Evolutionary conservation across 2,888 invertebrate genomes (phyloP), one percentile per base, ranked within the genome.

Genomic region (Drosophila hawaiiensis): DNA sequence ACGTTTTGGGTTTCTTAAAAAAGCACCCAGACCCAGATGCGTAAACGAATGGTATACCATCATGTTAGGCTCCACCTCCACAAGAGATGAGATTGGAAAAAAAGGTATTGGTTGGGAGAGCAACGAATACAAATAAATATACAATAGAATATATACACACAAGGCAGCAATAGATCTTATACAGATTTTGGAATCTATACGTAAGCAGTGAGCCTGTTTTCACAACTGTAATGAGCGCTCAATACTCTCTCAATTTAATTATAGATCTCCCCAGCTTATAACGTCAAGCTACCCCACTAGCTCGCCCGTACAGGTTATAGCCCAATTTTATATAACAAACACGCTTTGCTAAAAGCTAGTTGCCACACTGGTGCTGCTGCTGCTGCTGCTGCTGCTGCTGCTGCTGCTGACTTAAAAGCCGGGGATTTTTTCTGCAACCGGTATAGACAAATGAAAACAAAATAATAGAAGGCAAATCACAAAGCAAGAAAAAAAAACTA

Each of bases 371-470:
- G 61, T 77, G 72, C 63, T 80, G 70, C 75, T 41, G 43, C 52
- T 80, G 73, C 70, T 82, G 70, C 80, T 80, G 69, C 70, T 80
- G 70, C 80, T 28, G 25, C 25, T 28, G 70, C 75, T 41, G 43
- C 52, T 80, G 73, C 70, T 82, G 70, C 80, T 72, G 72, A 80
- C 50, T 70, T 67, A 12, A 25, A 31, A 3, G 25, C 73, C 81
- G 89, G 85, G 86, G 68, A 75, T 85, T 88, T 61, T 61, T 62
- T 61, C 54, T 75, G 58, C 62, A 62, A 60, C 35, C 62, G 62
- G 29, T 54, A 37, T 54, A 64, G 9, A 16, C 2, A 47, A 16
- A 4, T 16, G 4, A 47, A 47, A 25, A 16, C 16, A 53, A 66
- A 54, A 55, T 53, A 54, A 28, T 52, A 39, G 29, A 64, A 56